A percentile compares a stretch with the other conserved stretches of the same genome.
Conservation (phyloP, 2,888 invertebrate genomes). For the Zootermopsis nevadensis region DNA sequence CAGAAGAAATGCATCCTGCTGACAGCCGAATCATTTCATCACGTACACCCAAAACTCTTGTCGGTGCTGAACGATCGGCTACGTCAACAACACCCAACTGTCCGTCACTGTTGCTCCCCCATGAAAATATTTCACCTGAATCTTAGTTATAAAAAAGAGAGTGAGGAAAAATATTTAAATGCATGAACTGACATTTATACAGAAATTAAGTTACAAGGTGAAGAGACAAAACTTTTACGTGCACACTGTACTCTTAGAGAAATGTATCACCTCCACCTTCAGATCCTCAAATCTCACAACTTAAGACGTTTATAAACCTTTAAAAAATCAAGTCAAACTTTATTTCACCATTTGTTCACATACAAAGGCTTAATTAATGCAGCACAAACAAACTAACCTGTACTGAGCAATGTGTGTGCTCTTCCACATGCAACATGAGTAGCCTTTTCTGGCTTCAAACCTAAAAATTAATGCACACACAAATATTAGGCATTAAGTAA, state of each 20-base stretch:
- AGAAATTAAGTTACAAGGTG: too few species aligned
- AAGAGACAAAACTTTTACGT: too few species aligned
- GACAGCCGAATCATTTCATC: slow-evolving; percentile 67
- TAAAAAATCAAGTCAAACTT: too few species aligned
- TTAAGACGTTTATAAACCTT: too few species aligned
- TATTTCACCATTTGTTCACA: too few species aligned
- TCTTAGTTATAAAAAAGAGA: slow-evolving; percentile 62
- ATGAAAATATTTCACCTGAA: slow-evolving; percentile 72
- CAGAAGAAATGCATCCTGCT: slow-evolving; percentile 76
- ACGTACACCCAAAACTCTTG: slow-evolving; percentile 58
- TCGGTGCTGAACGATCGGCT: slow-evolving; percentile 63
- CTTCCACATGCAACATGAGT: slow-evolving; percentile 77
- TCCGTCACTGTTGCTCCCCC: slow-evolving; percentile 77
- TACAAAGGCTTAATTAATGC: too few species aligned
- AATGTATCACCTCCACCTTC: too few species aligned
- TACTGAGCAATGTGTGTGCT: slow-evolving; percentile 75
- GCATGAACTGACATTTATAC: too few species aligned
- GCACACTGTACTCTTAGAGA: too few species aligned
- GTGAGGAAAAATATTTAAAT: too few species aligned
- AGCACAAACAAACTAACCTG: slow-evolving; percentile 64
- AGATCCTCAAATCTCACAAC: too few species aligned
- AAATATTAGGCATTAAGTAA: not conserved
- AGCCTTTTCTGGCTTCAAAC: slow-evolving; percentile 75
- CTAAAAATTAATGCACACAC: slow-evolving; percentile 60
- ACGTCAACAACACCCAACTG: slow-evolving; percentile 71